Percentiles rank a stretch among this genome's conserved stretches.
Evolutionary conservation across 92 coral and sea anemone species (phyloP).

Genomic region (Zoanthus sansibaricus): DNA sequence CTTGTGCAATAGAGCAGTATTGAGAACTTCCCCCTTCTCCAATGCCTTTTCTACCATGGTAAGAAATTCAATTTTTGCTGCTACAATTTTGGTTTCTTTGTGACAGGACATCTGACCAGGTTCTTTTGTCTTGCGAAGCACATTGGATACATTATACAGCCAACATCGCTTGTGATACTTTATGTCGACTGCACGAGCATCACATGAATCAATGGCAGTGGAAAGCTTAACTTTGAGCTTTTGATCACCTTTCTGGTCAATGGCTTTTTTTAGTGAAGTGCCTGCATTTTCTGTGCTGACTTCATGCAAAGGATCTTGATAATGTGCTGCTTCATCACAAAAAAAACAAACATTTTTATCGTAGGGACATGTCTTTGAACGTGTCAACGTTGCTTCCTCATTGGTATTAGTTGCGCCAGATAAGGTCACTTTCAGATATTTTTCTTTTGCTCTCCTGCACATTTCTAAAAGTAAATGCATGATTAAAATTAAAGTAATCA

Average conservation of each 20-base stretch:
- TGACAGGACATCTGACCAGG: not conserved
- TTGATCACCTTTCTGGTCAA: not conserved
- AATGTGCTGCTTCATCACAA: conserved; percentile 2
- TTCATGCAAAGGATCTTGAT: not conserved
- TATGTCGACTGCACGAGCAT: conserved; percentile 1
- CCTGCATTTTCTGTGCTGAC: not conserved
- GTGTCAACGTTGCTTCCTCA: not conserved
- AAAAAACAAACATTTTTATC: conserved; percentile 34
- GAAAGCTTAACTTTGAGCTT: not conserved
- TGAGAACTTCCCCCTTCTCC: conserved; percentile 11
- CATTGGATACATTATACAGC: not conserved
- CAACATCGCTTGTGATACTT: not conserved
- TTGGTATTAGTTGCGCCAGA: not conserved
- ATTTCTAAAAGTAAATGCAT: conserved; percentile 2
- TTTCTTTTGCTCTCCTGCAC: conserved; percentile 52
- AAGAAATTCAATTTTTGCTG: not conserved
- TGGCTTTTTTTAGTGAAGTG: not conserved
- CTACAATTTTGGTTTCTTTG: not conserved
- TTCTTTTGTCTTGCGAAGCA: not conserved
- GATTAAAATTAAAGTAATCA: too few relatives aligned
- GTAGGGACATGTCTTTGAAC: not conserved
- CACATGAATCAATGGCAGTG: not conserved
- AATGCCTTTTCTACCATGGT: conserved; percentile 1
- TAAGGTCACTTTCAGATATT: conserved; percentile 26
- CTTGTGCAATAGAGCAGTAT: conserved; percentile 28